Conservation (phyloP, 1,140 invertebrate genomes). For the Trichonephila inaurata region DNA sequence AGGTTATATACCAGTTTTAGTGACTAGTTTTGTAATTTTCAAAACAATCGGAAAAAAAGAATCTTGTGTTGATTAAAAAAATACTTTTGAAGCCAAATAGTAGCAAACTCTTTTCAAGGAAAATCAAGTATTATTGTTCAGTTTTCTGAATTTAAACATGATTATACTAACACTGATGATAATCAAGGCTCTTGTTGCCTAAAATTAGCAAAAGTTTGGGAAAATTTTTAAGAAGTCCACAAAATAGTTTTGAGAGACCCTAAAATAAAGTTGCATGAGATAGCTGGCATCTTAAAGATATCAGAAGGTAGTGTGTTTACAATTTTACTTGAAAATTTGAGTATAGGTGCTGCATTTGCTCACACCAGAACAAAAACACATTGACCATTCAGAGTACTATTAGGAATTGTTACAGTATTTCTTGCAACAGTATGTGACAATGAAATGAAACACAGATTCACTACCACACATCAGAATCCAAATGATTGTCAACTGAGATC, state of each 20-base stretch:
- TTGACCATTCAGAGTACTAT: background rate
- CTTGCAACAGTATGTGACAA: background rate
- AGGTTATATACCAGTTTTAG: no score
- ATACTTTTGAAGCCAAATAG: background rate
- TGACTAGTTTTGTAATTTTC: background rate
- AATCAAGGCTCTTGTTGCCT: background rate
- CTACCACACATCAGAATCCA: background rate
- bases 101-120: no score
- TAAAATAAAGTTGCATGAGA: background rate
- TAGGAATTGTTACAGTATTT: background rate
- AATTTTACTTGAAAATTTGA: background rate
- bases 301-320: background rate
- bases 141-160: background rate
- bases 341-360: background rate
- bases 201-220: background rate
- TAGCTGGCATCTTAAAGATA: background rate
- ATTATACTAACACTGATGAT: background rate
- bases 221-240: background rate
- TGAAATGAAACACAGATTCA: background rate
- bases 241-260: background rate
- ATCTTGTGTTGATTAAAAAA: background rate
- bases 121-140: no score
- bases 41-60: background rate
- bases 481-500: background rate
- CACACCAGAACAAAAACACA: background rate